Percentiles rank a stretch among this genome's conserved stretches.
Evolutionary conservation across 2,113 vertebrate genomes (phyloP).

Genomic region (Crotalus horridus): DNA sequence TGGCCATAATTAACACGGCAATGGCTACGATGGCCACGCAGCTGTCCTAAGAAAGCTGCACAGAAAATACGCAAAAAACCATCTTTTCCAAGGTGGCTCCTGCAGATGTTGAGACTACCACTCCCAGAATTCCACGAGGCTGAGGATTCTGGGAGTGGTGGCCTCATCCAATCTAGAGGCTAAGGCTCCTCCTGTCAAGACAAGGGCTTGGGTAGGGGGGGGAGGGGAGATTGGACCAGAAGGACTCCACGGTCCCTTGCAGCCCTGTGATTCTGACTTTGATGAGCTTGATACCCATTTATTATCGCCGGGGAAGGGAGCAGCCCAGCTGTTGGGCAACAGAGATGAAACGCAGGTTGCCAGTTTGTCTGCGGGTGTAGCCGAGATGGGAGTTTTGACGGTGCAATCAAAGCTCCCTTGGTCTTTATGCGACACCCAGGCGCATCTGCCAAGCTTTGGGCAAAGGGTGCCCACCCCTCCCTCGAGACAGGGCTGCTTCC

Average conservation of each 20-base stretch:
- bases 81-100: neutral
- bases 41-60: neutral
- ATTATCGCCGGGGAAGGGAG: neutral
- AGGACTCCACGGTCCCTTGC: neutral
- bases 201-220: neutral
- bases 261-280: neutral
- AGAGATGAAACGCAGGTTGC: neutral
- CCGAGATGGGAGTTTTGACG: no score
- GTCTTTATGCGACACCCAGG: neutral
- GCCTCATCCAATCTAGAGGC: neutral
- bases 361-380: neutral
- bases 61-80: neutral
- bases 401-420: neutral
- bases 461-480: neutral
- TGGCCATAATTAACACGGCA: neutral
- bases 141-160: neutral
- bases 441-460: neutral
- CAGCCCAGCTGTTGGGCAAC: neutral
- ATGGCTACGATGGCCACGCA: neutral
- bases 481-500: neutral
- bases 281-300: neutral
- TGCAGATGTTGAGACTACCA: neutral
- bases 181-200: neutral
- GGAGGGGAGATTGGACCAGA: neutral
- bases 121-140: neutral